A percentile compares a stretch with the other conserved stretches of the same genome.
Conservation (phyloP, 1,140 invertebrate genomes). For the Drosophila burlai region DNA sequence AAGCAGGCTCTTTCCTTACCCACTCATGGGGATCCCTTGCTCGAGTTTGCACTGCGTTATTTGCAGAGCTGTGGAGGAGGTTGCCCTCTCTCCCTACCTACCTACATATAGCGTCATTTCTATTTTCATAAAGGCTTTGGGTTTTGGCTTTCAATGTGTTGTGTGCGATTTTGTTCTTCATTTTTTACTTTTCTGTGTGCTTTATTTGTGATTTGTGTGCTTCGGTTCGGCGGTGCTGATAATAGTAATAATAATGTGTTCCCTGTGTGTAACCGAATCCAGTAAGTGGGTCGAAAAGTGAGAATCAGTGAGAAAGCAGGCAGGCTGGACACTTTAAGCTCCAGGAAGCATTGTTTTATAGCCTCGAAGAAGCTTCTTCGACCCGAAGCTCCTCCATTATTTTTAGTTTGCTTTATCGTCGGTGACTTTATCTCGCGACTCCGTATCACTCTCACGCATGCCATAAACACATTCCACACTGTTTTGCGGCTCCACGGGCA, state of each 20-base stretch:
- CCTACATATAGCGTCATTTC: conserved; percentile 69
- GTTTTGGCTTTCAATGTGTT: conserved; percentile 24
- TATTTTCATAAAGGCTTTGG: conserved; percentile 73
- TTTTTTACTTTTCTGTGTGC: conserved; percentile 28
- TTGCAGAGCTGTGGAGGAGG: conserved; percentile 32
- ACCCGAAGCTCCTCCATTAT: not conserved
- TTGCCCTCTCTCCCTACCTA: conserved; percentile 5
- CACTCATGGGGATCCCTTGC: conserved; percentile 3
- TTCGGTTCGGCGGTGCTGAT: conserved; percentile 58
- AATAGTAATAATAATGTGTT: conserved; percentile 32
- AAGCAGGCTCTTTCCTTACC: conserved; percentile 15
- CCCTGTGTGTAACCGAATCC: conserved; percentile 10
- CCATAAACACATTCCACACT: conserved; percentile 48
- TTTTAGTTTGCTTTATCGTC: conserved; percentile 35
- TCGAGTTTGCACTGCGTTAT: conserved; percentile 46
- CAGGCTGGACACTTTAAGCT: conserved; percentile 10
- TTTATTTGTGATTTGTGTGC: conserved; percentile 49
- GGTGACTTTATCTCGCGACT: conserved; percentile 31
- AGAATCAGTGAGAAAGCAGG: conserved; percentile 3
- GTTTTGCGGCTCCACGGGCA: conserved; percentile 8
- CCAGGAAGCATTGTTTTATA: conserved; percentile 7
- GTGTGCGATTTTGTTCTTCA: conserved; percentile 7
- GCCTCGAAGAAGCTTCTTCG: not conserved
- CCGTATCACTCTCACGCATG: conserved; percentile 46
- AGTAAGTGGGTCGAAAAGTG: conserved; percentile 1